phyloP scores from a whole-genome alignment of 1,140 invertebrate genomes.

The Leguminivora glycinivorella region DNA sequence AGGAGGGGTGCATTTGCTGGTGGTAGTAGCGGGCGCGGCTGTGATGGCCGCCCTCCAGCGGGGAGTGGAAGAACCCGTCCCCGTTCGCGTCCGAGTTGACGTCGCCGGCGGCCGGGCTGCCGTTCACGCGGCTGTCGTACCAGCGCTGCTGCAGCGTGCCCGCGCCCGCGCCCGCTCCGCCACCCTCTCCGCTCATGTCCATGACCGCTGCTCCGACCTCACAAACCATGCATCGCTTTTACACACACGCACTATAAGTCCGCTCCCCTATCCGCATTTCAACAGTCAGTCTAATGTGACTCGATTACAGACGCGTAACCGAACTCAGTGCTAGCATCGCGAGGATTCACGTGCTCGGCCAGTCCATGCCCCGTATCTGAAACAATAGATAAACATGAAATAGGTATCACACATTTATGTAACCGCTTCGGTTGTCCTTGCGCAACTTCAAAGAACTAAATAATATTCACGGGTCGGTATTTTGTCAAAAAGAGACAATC shows the following conservation, averaged over 20 bases:
- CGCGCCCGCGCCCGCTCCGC: slow-evolving; percentile 54
- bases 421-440: slow-evolving; percentile 32
- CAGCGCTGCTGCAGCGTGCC: slow-evolving; percentile 74
- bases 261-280: slow-evolving; percentile 68
- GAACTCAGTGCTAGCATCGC: slow-evolving; percentile 51
- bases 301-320: slow-evolving; percentile 33
- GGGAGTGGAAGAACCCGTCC: slow-evolving; percentile 76
- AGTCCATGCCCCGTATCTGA: slow-evolving; percentile 50
- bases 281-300: slow-evolving; percentile 39
- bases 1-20: slow-evolving; percentile 77
- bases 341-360: slow-evolving; percentile 31
- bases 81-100: slow-evolving; percentile 63
- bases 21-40: slow-evolving; percentile 77
- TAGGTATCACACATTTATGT: slow-evolving; percentile 8
- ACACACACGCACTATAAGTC: slow-evolving; percentile 68
- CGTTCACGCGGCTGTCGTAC: slow-evolving; percentile 76
- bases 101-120: slow-evolving; percentile 73
- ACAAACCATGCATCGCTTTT: slow-evolving; percentile 77
- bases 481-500: slow-evolving; percentile 71
- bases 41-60: slow-evolving; percentile 76
- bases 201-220: slow-evolving; percentile 68
- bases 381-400: slow-evolving; percentile 37
- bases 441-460: slow-evolving; percentile 59
- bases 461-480: slow-evolving; percentile 51
- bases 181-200: slow-evolving; percentile 75